These are phyloP conservation scores for Cynocephalus volans DNA, from an alignment of 2,113 vertebrate species.

Conservation along the genomic window DNA sequence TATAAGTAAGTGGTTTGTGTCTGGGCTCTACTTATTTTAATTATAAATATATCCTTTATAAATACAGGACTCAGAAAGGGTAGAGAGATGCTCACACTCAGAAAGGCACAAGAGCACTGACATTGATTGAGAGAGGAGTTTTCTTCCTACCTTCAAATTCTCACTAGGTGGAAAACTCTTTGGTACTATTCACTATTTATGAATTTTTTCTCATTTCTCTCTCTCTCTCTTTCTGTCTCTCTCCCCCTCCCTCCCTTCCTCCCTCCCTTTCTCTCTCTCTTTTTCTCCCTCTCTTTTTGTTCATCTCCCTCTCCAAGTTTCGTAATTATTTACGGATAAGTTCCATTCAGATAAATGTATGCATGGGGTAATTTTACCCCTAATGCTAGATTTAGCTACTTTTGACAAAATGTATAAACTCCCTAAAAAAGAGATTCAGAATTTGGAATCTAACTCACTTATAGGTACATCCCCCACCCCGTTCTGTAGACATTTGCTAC, in stretches of 20 bases:
- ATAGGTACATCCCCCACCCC: background rate
- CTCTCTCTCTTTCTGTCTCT: too few species aligned
- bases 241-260: too few species aligned
- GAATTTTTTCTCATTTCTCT: background rate
- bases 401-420: background rate
- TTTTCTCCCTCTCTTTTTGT: background rate
- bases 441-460: background rate
- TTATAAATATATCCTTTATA: background rate
- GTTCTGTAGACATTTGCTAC: background rate
- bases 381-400: background rate
- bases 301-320: background rate
- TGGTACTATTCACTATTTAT: background rate
- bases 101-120: background rate
- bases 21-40: background rate
- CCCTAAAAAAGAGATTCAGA: background rate
- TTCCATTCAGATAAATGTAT: background rate
- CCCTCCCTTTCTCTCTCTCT: background rate
- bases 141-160: background rate
- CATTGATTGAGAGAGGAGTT: background rate
- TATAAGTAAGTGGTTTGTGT: background rate
- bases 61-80: background rate
- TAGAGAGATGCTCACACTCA: background rate
- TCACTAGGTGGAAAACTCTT: background rate
- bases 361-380: background rate
- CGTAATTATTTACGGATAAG: background rate